A percentile compares a stretch with the other conserved stretches of the same genome.
phyloP scores from a whole-genome alignment of 2,113 vertebrate species.

The Tenrec ecaudatus region DNA sequence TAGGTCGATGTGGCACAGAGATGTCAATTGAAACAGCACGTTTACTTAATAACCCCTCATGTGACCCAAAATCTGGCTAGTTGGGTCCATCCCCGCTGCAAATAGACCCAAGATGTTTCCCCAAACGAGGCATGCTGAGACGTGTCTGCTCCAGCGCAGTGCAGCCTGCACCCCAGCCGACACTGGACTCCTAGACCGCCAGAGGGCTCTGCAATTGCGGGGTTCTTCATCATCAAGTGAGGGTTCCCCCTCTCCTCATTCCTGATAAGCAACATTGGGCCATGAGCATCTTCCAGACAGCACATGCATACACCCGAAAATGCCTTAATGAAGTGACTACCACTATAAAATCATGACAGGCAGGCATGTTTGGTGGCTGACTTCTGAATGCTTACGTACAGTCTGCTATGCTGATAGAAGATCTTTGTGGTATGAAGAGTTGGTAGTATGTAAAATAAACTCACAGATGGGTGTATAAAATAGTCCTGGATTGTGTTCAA shows the following conservation, averaged over 20 bases:
- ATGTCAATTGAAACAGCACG: neutral
- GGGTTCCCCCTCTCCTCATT: neutral
- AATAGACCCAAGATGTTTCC: constrained; percentile 58
- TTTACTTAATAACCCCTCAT: constrained; percentile 40
- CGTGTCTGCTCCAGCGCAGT: neutral
- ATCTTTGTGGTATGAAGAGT: neutral
- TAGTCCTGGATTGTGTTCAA: neutral
- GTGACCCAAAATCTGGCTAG: rapidly evolving
- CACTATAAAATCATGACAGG: constrained; percentile 26
- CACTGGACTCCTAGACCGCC: neutral
- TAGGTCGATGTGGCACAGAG: neutral
- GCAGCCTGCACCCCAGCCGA: neutral
- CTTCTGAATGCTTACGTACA: neutral
- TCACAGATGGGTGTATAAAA: neutral
- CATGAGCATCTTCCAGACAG: constrained; percentile 36
- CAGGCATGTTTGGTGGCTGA: neutral
- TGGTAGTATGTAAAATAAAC: neutral
- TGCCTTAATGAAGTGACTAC: neutral
- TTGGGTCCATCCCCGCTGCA: constrained; percentile 39
- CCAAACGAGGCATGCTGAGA: constrained; percentile 31
- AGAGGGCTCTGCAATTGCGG: neutral
- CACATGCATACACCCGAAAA: neutral
- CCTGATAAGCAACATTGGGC: neutral
- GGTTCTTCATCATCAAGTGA: neutral
- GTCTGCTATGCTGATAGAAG: neutral